These are phyloP conservation scores for Anastatus disparis DNA, from an alignment of 1,140 invertebrate species.

Conservation along the genomic window DNA sequence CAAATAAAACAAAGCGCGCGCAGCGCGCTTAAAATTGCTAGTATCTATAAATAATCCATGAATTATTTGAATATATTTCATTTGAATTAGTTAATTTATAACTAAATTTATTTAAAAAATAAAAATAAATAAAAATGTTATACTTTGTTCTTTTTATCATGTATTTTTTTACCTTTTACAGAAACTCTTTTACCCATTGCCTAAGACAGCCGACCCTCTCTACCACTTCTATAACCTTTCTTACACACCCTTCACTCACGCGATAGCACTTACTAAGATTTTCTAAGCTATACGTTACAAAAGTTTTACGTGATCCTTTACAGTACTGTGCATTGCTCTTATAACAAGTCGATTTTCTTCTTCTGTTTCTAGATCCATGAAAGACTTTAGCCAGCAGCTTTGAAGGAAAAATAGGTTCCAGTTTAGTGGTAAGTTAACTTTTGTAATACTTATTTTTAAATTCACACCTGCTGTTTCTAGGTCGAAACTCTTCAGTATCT, in stretches of 20 bases:
- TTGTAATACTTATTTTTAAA: constrained; percentile 8
- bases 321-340: constrained; percentile 46
- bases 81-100: too few species aligned
- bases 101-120: too few species aligned
- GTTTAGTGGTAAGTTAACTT: constrained; percentile 49
- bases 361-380: constrained; percentile 55
- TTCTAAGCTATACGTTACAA: constrained; percentile 59
- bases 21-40: too few species aligned
- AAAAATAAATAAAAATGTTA: too few species aligned
- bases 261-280: constrained; percentile 52
- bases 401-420: constrained; percentile 22
- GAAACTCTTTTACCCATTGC: constrained; percentile 12
- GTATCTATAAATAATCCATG: too few species aligned
- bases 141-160: too few species aligned
- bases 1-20: too few species aligned
- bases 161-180: neutral
- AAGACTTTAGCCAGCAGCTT: constrained; percentile 40
- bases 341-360: constrained; percentile 43
- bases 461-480: constrained; percentile 16
- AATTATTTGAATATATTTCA: too few species aligned
- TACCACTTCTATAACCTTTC: constrained; percentile 17
- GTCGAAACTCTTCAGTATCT: neutral
- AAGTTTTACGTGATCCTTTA: constrained; percentile 54
- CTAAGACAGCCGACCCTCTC: constrained; percentile 11
- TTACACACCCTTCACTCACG: constrained; percentile 42